These are phyloP conservation scores for Hydriomena furcata DNA, from an alignment of 2,888 invertebrate species.

Conservation along the genomic window DNA sequence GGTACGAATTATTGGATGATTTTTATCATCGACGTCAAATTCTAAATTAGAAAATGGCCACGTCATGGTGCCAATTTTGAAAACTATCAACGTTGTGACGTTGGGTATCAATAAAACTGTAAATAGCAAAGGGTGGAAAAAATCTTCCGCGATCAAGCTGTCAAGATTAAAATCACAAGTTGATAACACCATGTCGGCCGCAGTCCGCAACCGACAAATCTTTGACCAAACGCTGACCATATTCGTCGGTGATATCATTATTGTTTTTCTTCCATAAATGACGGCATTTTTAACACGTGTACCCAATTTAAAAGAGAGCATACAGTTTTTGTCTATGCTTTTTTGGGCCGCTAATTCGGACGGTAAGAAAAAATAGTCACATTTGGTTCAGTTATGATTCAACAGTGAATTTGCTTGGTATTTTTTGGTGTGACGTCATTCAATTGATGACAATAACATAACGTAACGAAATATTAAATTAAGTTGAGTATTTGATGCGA, in stretches of 20 bases:
- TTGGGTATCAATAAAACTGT: no score
- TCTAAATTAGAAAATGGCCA: no score
- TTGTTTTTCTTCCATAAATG: constrained; percentile 62
- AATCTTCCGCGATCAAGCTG: constrained; percentile 3
- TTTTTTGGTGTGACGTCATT: constrained; percentile 29
- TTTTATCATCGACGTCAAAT: no score
- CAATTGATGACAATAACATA: constrained; percentile 11
- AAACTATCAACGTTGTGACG: no score
- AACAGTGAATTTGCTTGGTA: constrained; percentile 32
- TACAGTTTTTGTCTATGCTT: constrained; percentile 44
- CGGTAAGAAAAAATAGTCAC: constrained; percentile 39
- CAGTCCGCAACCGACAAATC: constrained; percentile 30
- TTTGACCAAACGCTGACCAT: constrained; percentile 37
- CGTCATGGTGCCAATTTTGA: no score
- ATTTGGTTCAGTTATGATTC: constrained; percentile 40
- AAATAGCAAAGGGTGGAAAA: background rate
- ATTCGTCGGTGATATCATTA: constrained; percentile 65
- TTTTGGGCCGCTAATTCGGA: constrained; percentile 45
- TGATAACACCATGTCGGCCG: background rate
- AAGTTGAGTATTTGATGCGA: background rate
- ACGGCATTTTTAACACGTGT: constrained; percentile 67
- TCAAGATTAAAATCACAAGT: constrained; percentile 8
- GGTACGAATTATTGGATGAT: no score
- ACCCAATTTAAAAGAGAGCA: constrained; percentile 65
- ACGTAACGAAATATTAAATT: constrained; percentile 15